Base-by-base conservation (phyloP, 2,113 vertebrate genomes). In the Sturnira hondurensis region DNA sequence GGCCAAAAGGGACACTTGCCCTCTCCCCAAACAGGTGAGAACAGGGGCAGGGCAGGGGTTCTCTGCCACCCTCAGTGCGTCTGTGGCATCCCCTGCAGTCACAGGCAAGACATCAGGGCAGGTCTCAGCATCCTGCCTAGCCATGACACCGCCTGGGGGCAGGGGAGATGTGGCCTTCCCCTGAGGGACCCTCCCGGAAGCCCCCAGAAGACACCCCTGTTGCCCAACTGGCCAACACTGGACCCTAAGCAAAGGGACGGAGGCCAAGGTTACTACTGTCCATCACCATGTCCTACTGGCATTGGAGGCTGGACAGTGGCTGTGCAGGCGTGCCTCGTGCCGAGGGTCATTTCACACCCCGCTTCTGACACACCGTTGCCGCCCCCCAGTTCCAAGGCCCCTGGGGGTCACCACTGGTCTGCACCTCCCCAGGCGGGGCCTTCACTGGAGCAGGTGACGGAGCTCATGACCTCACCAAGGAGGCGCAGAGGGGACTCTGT, bases 351-450 rank as follows among this genome's bases (percentile, higher is more conserved):
- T n/a, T 17, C 2, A 10, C 5, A 0, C 19, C 38, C 33, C 63
- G 36, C 54, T 22, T 43, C 43, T 54, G 67, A 43, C 41, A 33
- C 15, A 20, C 38, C 10, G 38, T 0, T 4, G 12, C 82, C 45
- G 31, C 16, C 1, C 4, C 15, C 0, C 20, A 8, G 45, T 22
- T 28, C 47, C 38, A 1, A 0, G 15, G 13, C 54, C 14, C 26
- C 22, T 43, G 54, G 15, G 12, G 11, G 12, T 16, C 31, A 24
- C 0, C 0, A 0, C 4, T 2, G 0, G 22, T 28, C 56, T 63
- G 28, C 2, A 4, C 65, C 24, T 47, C 10, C 54, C 19, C 6
- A 36, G 17, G 58, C 77, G 3, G 70, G 36, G 19, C 31, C 31
- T 45, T 45, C 38, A 63, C 43, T 17, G 41, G 63, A 70, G n/a